A percentile compares a stretch with the other conserved stretches of the same genome.
Evolutionary conservation across 2,797 vertebrate genomes (phyloP).

Genomic region (Poeciliopsis infans): DNA sequence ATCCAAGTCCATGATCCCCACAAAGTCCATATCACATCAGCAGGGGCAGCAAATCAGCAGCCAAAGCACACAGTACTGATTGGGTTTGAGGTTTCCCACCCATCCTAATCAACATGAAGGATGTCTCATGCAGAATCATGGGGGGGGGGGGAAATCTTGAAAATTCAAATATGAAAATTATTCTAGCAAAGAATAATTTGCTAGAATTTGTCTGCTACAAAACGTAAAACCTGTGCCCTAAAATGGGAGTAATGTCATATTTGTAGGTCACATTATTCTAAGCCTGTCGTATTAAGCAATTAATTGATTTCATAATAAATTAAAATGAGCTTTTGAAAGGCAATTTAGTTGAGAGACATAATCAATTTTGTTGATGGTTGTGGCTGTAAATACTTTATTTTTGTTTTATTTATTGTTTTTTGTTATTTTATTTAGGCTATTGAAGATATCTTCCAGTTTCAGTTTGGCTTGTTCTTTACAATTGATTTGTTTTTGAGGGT

Average conservation of each 20-base stretch:
- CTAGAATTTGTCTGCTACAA: not conserved
- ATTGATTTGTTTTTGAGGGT: too few relatives aligned
- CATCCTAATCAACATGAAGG: not conserved
- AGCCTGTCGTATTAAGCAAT: too few relatives aligned
- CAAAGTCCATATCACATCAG: not conserved
- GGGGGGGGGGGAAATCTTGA: not conserved
- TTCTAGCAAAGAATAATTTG: not conserved
- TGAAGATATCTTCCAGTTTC: too few relatives aligned
- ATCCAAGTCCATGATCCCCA: not conserved
- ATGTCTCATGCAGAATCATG: not conserved
- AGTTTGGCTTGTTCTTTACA: too few relatives aligned
- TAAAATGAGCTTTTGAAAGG: too few relatives aligned
- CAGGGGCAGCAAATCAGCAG: not conserved
- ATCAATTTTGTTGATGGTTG: too few relatives aligned
- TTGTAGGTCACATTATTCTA: not conserved
- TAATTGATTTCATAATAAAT: too few relatives aligned
- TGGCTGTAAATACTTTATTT: too few relatives aligned
- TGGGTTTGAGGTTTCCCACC: not conserved
- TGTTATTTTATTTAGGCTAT: too few relatives aligned
- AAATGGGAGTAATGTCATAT: not conserved
- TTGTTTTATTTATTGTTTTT: too few relatives aligned
- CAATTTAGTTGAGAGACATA: too few relatives aligned
- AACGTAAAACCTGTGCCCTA: not conserved
- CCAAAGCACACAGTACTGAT: not conserved
- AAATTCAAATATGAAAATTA: not conserved